Evolutionary conservation across 2,797 vertebrate genomes (phyloP).

Genomic region (Semotilus atromaculatus): DNA sequence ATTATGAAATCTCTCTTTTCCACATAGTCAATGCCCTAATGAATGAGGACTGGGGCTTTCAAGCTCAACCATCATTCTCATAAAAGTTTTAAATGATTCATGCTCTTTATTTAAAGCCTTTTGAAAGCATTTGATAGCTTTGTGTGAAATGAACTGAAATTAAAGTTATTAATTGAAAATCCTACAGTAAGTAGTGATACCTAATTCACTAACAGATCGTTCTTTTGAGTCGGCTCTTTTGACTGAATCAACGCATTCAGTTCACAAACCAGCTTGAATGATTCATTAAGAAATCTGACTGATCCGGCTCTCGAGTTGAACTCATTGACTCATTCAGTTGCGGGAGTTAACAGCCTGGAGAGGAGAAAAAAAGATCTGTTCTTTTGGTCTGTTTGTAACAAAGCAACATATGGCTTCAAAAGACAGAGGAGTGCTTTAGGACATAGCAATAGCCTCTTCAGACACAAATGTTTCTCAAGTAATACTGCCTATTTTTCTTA

Average conservation of each 20-base stretch:
- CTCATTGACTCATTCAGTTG: background rate
- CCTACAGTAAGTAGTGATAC: background rate
- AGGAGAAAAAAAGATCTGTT: background rate
- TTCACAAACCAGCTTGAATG: background rate
- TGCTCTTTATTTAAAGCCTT: background rate
- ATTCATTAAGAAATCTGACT: background rate
- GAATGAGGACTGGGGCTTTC: background rate
- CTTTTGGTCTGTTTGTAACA: slow-evolving; percentile 1
- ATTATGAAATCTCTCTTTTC: background rate
- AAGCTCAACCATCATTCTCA: background rate
- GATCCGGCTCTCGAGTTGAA: background rate
- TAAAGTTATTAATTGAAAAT: background rate
- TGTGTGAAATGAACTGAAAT: background rate
- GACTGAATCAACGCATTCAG: background rate
- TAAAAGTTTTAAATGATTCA: background rate
- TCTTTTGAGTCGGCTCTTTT: background rate
- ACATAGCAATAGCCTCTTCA: background rate
- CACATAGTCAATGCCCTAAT: background rate
- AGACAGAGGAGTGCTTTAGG: background rate
- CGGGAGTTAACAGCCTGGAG: background rate
- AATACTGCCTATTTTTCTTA: background rate
- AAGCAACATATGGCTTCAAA: slow-evolving; percentile 2
- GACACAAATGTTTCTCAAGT: background rate
- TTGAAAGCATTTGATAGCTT: background rate
- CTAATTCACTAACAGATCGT: background rate